phyloP scores from a whole-genome alignment of 2,797 vertebrate species.

The Xenops minutus region DNA sequence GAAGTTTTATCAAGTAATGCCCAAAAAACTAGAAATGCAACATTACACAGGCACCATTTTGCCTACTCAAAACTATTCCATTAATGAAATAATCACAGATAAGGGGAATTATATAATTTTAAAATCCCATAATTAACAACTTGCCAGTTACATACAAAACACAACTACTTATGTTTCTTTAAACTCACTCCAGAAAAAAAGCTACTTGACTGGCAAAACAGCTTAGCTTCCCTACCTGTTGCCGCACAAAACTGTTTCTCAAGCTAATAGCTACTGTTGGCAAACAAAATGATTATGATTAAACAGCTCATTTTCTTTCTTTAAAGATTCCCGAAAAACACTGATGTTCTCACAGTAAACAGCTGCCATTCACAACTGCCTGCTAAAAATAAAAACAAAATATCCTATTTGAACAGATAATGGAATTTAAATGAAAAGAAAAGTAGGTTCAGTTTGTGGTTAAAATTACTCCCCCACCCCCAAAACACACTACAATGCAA shows the following conservation, averaged over 20 bases:
- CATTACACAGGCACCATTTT: background rate
- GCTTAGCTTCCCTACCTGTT: background rate
- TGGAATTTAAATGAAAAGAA: background rate
- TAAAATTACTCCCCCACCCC: background rate
- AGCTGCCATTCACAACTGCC: background rate
- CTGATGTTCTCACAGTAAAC: background rate
- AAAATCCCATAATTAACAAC: background rate
- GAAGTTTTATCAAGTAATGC: background rate
- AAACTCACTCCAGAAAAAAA: background rate
- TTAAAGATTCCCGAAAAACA: background rate
- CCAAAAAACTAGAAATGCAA: background rate
- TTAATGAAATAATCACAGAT: background rate
- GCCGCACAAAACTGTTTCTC: background rate
- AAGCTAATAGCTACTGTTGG: background rate
- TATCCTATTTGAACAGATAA: background rate
- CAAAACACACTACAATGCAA: background rate
- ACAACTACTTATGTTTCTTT: background rate
- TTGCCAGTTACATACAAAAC: background rate
- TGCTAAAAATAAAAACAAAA: conserved; percentile 27
- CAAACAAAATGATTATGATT: conserved; percentile 7
- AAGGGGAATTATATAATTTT: background rate
- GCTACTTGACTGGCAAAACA: rapidly evolving
- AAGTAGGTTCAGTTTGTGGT: background rate
- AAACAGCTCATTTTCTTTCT: background rate
- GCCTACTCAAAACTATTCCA: background rate